These are phyloP conservation scores for Hirudinaria manillensis DNA, from an alignment of 2,888 invertebrate genomes.

Conservation along the genomic window DNA sequence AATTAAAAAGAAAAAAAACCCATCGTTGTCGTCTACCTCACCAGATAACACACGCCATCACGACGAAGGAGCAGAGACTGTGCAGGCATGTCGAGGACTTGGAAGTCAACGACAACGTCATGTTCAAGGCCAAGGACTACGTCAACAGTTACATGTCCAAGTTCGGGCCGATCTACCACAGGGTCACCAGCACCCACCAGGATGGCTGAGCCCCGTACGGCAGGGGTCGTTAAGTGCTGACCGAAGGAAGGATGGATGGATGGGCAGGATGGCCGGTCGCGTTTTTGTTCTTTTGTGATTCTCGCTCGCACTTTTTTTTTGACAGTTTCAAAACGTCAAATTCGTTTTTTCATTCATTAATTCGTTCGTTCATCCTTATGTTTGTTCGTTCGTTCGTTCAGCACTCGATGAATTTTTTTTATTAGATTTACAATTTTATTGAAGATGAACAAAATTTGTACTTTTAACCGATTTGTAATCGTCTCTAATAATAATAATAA, in stretches of 20 bases:
- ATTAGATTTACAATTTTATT: no score
- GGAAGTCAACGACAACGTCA: slow-evolving; percentile 81
- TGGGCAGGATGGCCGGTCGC: background rate
- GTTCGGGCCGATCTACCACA: slow-evolving; percentile 71
- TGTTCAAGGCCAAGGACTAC: slow-evolving; percentile 88
- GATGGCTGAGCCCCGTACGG: background rate
- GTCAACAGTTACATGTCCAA: slow-evolving; percentile 92
- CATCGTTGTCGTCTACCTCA: no score
- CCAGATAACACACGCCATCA: slow-evolving; percentile 87
- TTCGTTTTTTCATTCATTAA: no score
- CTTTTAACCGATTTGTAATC: no score
- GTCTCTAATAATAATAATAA: no score
- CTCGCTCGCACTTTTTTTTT: background rate
- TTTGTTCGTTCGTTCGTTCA: no score
- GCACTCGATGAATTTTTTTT: no score
- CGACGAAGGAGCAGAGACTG: slow-evolving; percentile 81
- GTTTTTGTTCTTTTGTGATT: background rate
- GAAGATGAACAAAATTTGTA: no score
- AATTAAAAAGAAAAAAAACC: no score
- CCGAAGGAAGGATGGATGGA: background rate
- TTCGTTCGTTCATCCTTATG: no score
- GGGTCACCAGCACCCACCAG: background rate
- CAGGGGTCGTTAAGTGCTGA: background rate
- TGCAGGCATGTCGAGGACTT: slow-evolving; percentile 66
- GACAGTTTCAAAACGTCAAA: no score